Base-by-base conservation (phyloP, 2,113 vertebrate genomes). In the Chlamydotis undulata region DNA sequence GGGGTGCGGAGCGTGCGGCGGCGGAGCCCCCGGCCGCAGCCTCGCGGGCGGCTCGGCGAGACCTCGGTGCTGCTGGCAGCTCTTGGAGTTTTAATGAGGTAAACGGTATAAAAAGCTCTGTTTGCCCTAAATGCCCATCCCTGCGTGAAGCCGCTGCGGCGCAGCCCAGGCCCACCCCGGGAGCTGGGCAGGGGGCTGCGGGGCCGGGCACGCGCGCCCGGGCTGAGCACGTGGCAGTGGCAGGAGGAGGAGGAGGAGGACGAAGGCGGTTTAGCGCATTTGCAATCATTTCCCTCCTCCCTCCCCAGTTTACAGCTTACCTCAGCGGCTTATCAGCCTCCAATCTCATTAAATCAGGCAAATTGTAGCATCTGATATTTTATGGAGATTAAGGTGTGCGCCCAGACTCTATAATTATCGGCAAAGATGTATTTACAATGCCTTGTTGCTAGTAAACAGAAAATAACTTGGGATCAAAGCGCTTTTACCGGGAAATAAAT, bases 301-400 rank as follows among this genome's bases (percentile, higher is more conserved):
- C 77, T 19, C 56, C 53, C 49, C 39, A 50, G 80, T 96, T 96
- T 84, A 67, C 95, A 94, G 95, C 95, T 97, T 93, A 95, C 79
- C 88, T 97, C 95, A 95, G 92, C 45, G 57, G 37, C 97, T 96
- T 90, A 96, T 95, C 96, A 95, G 77, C 93, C 97, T 96, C 93
- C 96, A 64, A 73, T 93, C 96, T 94, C 96, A 96, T 97, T 97
- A 97, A 97, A 97, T 96, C 96, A 96, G 94, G 95, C 94, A 97
- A 97, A 97, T 94, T 96, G 97, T 94, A 97, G 96, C 96, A 96
- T 95, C 97, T 94, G 95, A 97, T 96, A 91, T 94, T 95, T 97
- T 96, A 94, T 96, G 94, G 96, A 97, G 97, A 96, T 94, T 69
- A 96, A 97, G 96, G 96, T 90, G 85, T 21, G 93, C 94, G 4